Evolutionary conservation across 1,140 invertebrate genomes (phyloP).

Genomic region (Steinernema khuongi): DNA sequence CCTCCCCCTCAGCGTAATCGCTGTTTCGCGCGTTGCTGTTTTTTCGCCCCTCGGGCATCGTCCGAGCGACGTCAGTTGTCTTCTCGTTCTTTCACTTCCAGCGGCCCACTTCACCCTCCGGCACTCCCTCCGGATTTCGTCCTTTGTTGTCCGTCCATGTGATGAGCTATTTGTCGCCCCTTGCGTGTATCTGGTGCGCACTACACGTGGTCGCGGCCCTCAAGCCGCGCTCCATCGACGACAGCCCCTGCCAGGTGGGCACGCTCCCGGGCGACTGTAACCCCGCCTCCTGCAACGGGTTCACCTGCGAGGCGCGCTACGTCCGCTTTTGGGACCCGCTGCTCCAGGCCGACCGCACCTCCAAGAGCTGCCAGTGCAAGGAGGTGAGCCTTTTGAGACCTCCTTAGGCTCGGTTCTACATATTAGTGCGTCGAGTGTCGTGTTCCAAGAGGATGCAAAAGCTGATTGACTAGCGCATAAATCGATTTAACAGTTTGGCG

Average conservation of each 20-base stretch:
- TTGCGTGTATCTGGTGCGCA: neutral
- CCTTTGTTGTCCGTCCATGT: neutral
- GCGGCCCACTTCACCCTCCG: neutral
- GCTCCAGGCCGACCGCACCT: neutral
- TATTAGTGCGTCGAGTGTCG: too few relatives aligned
- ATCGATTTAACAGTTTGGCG: constrained; percentile 2
- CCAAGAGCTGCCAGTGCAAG: constrained; percentile 8
- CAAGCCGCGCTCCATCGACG: neutral
- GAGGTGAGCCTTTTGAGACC: neutral
- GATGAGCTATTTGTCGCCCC: constrained; percentile 8
- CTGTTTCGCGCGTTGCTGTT: constrained; percentile 5
- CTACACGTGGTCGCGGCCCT: neutral
- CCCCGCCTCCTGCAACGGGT: neutral
- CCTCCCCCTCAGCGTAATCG: neutral
- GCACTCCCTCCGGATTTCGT: neutral
- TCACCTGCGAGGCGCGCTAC: constrained; percentile 3
- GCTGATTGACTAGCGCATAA: constrained; percentile 2
- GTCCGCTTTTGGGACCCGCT: constrained; percentile 1
- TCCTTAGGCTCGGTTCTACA: too few relatives aligned
- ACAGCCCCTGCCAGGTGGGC: constrained; percentile 1
- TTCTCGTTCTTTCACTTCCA: neutral
- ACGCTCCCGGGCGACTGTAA: neutral
- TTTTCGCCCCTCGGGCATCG: constrained; percentile 7
- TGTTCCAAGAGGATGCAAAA: neutral
- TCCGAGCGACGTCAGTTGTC: constrained; percentile 13